Conservation (phyloP, 2,888 invertebrate genomes). For the Apodemia mormo region DNA sequence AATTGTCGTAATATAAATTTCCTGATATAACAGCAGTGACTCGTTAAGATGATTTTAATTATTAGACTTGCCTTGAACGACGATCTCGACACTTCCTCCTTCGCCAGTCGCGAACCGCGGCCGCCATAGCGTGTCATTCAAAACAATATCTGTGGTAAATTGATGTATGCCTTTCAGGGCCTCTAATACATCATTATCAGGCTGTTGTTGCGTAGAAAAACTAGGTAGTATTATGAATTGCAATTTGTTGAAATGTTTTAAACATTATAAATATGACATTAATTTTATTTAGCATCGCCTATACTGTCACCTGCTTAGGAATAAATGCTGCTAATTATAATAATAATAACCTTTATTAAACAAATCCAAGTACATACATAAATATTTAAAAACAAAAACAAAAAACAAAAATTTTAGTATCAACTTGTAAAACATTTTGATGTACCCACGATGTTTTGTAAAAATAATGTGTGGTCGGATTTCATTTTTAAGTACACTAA, state of each 20-base stretch:
- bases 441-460: too few species aligned
- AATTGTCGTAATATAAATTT: not conserved
- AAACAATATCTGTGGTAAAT: slow-evolving; percentile 33
- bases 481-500: too few species aligned
- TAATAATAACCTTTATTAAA: too few species aligned
- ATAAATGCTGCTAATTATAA: too few species aligned
- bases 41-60: slow-evolving; percentile 8
- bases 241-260: not conserved
- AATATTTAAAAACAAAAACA: too few species aligned
- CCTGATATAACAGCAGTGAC: not conserved
- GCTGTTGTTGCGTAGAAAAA: not conserved
- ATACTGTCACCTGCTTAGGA: too few species aligned
- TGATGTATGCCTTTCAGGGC: slow-evolving; percentile 29
- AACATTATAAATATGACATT: too few species aligned
- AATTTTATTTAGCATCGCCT: too few species aligned
- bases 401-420: too few species aligned
- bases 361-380: too few species aligned
- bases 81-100: slow-evolving; percentile 3
- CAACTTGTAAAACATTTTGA: too few species aligned
- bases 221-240: not conserved
- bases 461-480: too few species aligned
- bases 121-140: slow-evolving; percentile 30
- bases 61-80: not conserved
- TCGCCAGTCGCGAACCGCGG: not conserved
- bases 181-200: slow-evolving; percentile 26